These are phyloP conservation scores for Dolichallabes microphthalmus DNA, from an alignment of 2,113 vertebrate species.

Conservation along the genomic window DNA sequence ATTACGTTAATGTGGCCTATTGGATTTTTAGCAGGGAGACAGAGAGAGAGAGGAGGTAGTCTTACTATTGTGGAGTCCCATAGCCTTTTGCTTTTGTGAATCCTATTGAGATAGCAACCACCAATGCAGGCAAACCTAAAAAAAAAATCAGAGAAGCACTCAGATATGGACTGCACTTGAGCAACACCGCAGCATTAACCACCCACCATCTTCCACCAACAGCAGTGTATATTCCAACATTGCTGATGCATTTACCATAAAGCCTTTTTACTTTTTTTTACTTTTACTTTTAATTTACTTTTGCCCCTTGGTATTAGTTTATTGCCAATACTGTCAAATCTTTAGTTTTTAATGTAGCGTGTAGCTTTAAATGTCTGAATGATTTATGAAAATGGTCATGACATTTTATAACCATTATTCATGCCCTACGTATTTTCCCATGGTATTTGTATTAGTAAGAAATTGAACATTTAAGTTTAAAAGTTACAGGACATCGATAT, in stretches of 20 bases:
- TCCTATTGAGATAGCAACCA: slow-evolving; percentile 97
- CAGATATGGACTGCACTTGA: slow-evolving; percentile 40
- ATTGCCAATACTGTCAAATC: too few species aligned
- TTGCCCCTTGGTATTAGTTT: too few species aligned
- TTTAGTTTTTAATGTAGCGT: too few species aligned
- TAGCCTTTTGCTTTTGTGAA: slow-evolving; percentile 99
- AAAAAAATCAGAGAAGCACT: slow-evolving; percentile 60
- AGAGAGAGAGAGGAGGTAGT: background rate
- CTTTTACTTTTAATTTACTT: too few species aligned
- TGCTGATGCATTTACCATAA: slow-evolving; percentile 22
- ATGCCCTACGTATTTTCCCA: background rate
- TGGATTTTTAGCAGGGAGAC: slow-evolving; percentile 57
- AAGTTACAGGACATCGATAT: background rate
- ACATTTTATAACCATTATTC: background rate
- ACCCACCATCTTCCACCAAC: slow-evolving; percentile 30
- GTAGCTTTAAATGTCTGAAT: background rate
- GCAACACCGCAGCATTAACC: background rate
- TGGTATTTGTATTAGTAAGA: background rate
- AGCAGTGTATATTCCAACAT: slow-evolving; percentile 40
- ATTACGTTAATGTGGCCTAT: slow-evolving; percentile 63
- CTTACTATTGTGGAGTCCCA: slow-evolving; percentile 97
- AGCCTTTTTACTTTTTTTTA: background rate
- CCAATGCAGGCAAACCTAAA: slow-evolving; percentile 93
- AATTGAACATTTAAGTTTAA: background rate
- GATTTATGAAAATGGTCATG: background rate